These are phyloP conservation scores for Congeria kusceri DNA, from an alignment of 2,888 invertebrate genomes.

Conservation along the genomic window DNA sequence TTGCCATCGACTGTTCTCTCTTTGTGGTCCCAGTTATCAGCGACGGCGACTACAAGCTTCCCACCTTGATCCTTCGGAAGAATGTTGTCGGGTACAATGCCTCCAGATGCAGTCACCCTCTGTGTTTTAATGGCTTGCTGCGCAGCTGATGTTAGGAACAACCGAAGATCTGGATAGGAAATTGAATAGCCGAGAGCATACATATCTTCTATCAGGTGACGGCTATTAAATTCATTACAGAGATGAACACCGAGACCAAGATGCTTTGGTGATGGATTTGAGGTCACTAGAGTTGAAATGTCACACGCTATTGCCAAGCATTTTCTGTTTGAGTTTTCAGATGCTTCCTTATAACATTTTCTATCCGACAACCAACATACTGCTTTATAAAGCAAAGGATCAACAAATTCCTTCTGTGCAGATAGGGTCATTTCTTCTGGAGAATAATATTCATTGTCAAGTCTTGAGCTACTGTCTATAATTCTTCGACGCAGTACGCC, in stretches of 20 bases:
- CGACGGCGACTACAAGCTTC: constrained; percentile 19
- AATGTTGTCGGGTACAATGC: constrained; percentile 2
- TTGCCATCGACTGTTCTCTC: constrained; percentile 27
- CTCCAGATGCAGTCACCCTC: neutral
- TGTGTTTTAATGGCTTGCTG: neutral
- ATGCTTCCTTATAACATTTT: neutral
- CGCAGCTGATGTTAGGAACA: constrained; percentile 8
- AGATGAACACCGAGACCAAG: constrained; percentile 18
- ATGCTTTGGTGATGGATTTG: constrained; percentile 25
- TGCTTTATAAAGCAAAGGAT: constrained; percentile 10
- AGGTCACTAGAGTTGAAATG: constrained; percentile 13
- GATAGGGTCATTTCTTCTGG: constrained; percentile 11
- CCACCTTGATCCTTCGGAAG: neutral
- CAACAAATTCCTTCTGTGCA: constrained; percentile 17
- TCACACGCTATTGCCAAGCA: constrained; percentile 8
- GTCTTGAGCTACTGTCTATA: neutral
- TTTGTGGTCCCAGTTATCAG: constrained; percentile 40
- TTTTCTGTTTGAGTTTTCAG: constrained; percentile 1
- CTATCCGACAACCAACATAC: constrained; percentile 13
- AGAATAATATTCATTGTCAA: constrained; percentile 20
- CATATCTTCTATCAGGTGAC: constrained; percentile 10
- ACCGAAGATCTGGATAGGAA: constrained; percentile 9
- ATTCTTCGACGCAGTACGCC: neutral
- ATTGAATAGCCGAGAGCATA: neutral
- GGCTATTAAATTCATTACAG: neutral